These are phyloP conservation scores for Peromyscus californicus DNA, from an alignment of 2,113 vertebrate genomes.

Conservation along the genomic window DNA sequence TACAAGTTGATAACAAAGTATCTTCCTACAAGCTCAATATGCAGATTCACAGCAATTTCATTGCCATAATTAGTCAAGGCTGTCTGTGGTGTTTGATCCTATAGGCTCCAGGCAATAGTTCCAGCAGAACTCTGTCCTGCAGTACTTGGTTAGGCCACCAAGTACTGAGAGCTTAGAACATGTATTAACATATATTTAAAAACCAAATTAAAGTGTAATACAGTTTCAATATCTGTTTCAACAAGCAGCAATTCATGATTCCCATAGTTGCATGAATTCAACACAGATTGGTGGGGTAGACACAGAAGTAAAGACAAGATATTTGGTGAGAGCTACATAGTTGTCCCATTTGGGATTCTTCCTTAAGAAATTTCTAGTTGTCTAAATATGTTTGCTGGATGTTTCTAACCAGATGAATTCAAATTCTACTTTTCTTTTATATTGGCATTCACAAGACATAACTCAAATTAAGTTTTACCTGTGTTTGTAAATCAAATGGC, in stretches of 20 bases:
- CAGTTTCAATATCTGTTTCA: background rate
- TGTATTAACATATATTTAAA: background rate
- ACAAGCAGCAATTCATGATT: no score
- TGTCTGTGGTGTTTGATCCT: background rate
- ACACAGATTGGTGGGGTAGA: background rate
- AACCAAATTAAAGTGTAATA: background rate
- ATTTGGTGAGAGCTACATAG: background rate
- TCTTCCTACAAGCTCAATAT: background rate
- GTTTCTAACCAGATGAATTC: background rate
- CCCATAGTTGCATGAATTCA: background rate
- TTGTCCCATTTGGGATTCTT: background rate
- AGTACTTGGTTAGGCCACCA: background rate
- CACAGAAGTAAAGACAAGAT: background rate
- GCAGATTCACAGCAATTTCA: background rate
- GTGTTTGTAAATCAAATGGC: background rate
- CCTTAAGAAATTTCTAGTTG: background rate
- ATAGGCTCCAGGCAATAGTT: background rate
- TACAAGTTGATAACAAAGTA: background rate
- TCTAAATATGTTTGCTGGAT: background rate
- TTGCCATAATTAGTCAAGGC: background rate
- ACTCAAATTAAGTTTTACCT: background rate
- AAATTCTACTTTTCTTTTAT: background rate
- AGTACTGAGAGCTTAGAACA: background rate
- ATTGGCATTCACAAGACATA: background rate
- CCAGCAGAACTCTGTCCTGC: background rate